These are phyloP conservation scores for Podarcis lilfordi DNA, from an alignment of 2,797 vertebrate genomes.

Conservation along the genomic window DNA sequence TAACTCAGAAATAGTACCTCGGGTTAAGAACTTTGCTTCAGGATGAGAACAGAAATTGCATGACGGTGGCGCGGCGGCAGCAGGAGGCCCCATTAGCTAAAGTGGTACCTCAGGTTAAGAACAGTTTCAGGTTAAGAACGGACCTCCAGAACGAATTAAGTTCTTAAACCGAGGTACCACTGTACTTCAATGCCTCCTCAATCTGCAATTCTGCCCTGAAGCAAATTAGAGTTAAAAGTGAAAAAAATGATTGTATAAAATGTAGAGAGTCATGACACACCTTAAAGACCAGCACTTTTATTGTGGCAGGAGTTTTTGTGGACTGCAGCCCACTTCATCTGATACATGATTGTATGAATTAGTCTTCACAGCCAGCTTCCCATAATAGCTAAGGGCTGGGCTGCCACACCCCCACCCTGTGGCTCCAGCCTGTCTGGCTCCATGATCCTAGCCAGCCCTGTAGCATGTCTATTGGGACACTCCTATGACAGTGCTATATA, in stretches of 20 bases:
- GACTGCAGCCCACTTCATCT: no score
- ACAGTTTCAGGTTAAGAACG: no score
- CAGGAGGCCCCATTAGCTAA: no score
- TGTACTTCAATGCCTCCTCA: background rate
- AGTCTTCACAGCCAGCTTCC: background rate
- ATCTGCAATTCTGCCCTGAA: background rate
- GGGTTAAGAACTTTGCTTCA: no score
- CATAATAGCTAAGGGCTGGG: background rate
- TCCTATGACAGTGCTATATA: background rate
- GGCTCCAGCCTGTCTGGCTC: constrained; percentile 2
- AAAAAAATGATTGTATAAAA: background rate
- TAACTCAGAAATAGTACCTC: no score
- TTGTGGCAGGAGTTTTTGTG: background rate
- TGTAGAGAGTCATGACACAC: background rate
- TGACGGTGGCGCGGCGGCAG: no score
- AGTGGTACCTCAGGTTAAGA: no score
- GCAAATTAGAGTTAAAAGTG: background rate
- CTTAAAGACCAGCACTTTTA: background rate
- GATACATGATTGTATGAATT: background rate
- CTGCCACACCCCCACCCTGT: background rate
- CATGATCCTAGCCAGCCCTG: background rate
- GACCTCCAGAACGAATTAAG: no score
- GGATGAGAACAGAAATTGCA: no score
- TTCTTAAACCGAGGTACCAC: no score
- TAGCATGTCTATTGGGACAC: background rate